Evolutionary conservation across 2,888 invertebrate species (phyloP), one percentile per base, ranked within the genome.

Genomic region (Andrena dorsata): DNA sequence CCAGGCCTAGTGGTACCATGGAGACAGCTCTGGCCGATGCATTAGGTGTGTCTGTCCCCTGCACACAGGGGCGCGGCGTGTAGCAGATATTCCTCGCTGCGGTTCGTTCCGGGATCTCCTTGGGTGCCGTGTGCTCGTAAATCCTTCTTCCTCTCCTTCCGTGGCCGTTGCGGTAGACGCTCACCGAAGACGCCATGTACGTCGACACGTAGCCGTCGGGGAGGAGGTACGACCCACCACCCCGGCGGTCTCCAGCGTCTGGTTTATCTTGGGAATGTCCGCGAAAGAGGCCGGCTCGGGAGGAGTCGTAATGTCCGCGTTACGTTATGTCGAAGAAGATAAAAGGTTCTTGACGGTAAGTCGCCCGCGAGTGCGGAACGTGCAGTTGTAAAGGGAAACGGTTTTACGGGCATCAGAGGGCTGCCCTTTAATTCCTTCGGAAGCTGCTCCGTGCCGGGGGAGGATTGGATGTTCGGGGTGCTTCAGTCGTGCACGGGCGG

Each of bases 221-320:
- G 66, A 51, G 66, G 58, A 74, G 73, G 76, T 74, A 81, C 58
- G 74, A 51, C 76, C 61, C 68, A 70, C 80, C 60, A 6, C 66
- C 77, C 16, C 20, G 74, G 60, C 49, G 78, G 82, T 86, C 86
- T 84, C 88, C 64, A 71, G 83, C 64, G 88, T 86, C 86, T 86
- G 83, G 88, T 88, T 88, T 88, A 88, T 88, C 88, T 86, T 85
- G 82, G 78, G 63, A 83, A 83, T 79, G 80, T 76, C 72, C 86
- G 74, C 61, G 53, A 30, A 69, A 51, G 70, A 76, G 74, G 72
- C 64, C 60, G 70, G 13, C 41, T 28, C 68, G 70, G 64, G 73
- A 72, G 63, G 79, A 76, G 70, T 70, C 80, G 72, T 77, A 80
- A 74, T 64, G 58, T 64, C 64, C 58, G 61, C 58, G 76, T 73